Evolutionary conservation across 2,888 invertebrate species (phyloP), one percentile per base, ranked within the genome.

Genomic region (Matsumyia berberina): DNA sequence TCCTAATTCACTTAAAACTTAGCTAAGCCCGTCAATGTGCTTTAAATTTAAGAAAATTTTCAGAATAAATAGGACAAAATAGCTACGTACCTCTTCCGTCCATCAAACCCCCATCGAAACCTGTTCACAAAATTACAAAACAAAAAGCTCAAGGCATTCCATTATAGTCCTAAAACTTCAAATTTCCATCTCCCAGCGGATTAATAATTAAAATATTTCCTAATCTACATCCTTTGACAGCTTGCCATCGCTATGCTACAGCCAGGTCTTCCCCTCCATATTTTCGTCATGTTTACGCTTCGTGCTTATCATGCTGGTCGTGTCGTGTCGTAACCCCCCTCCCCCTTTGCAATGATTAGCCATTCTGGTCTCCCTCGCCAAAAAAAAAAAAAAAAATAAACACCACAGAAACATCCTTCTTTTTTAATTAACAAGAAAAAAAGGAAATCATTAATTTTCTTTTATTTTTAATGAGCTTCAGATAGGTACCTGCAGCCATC

Each of bases 381-480:
- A 24, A 24, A 24, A 24, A 24, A 24, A 24, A 24, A 24, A 24
- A 24, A 24, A 24, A 24, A 4, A 1, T 4, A 29, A 62, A 8
- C 11, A 77, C 66, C 64, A 51, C 51, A 70, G 12, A 51, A 76
- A 73, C 60, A 72, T 69, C 42, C 24, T 72, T 37, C 46, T 57
- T 44, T 29, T 60, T 83, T 83, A 78, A 78, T 73, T 78, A 83
- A 58, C 53, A 62, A 76, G 33, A 24, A 82, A 31, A 62, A 72
- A 67, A 67, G 82, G 78, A 78, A 66, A 82, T 67, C 64, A 78
- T 73, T 78, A 62, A 73, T 72, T 67, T 73, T 83, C 51, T n/a
- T 66, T 81, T 81, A 60, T 83, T 78, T 78, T 78, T 78, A 83
- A 78, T 83, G 72, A 83, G 67, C 51, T 67, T 19, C 46, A 64